phyloP scores from a whole-genome alignment of 2,888 invertebrate genomes.

The Trypoxylon attenuatum region DNA sequence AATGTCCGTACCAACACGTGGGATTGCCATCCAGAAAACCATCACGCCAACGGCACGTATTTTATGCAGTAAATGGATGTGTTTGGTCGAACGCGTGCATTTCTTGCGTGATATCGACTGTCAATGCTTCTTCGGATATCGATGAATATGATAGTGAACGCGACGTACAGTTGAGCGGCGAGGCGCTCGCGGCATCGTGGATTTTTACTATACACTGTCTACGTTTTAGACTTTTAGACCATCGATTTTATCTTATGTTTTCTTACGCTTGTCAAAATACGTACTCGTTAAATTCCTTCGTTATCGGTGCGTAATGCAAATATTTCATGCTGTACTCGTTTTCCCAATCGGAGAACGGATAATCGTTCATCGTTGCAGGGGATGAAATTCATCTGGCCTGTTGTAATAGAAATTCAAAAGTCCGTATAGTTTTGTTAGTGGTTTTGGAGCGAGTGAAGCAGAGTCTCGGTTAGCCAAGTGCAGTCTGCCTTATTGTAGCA shows the following conservation, averaged over 20 bases:
- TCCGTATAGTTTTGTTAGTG: no score
- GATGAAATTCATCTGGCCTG: no score
- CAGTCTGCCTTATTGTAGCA: neutral
- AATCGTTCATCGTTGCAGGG: no score
- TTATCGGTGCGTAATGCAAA: neutral
- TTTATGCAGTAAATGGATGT: constrained; percentile 45
- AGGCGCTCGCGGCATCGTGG: neutral
- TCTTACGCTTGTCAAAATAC: no score
- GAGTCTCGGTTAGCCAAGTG: no score
- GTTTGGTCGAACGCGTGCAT: constrained; percentile 34
- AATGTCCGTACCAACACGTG: constrained; percentile 5
- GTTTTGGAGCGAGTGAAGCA: no score
- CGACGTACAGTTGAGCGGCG: constrained; percentile 16
- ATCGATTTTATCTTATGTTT: neutral
- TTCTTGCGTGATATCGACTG: constrained; percentile 41
- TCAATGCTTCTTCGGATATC: constrained; percentile 37
- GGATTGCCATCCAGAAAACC: constrained; percentile 24
- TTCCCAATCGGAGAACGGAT: neutral
- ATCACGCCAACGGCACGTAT: constrained; percentile 46
- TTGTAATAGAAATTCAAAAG: no score
- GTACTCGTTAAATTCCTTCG: neutral
- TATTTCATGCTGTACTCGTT: neutral
- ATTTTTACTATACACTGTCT: no score
- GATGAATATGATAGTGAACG: constrained; percentile 31
- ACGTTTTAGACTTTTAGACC: no score